phyloP scores from a whole-genome alignment of 1,140 invertebrate species.

The Caenorhabditis remanei region DNA sequence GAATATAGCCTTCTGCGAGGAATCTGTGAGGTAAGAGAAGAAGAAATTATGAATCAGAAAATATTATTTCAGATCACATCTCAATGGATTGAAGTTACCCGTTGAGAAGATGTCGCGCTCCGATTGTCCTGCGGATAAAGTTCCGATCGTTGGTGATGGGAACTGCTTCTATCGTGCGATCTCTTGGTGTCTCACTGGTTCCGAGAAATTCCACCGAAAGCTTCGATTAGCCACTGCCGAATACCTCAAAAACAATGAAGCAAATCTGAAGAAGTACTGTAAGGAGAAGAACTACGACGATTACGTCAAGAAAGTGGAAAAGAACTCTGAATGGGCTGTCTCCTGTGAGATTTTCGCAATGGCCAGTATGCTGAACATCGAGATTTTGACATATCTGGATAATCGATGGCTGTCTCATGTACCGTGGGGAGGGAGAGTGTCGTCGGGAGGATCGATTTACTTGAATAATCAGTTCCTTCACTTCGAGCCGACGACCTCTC shows the following conservation, averaged over 20 bases:
- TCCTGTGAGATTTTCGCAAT: neutral
- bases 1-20: neutral
- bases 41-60: neutral
- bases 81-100: neutral
- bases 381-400: neutral
- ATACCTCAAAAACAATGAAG: neutral
- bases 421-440: neutral
- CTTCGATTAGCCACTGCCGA: neutral
- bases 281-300: neutral
- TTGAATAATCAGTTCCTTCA: neutral
- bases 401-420: neutral
- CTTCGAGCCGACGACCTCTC: neutral
- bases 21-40: neutral
- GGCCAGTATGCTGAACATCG: neutral
- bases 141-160: neutral
- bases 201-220: neutral
- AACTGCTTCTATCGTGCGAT: constrained; percentile 12
- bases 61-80: neutral
- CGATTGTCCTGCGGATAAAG: neutral
- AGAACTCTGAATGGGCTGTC: neutral
- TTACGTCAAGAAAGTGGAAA: neutral
- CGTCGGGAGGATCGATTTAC: neutral
- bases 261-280: neutral
- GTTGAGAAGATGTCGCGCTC: neutral
- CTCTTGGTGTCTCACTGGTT: constrained; percentile 21